These are phyloP conservation scores for Drosophila mulleri DNA, from an alignment of 2,888 invertebrate genomes.

Conservation along the genomic window DNA sequence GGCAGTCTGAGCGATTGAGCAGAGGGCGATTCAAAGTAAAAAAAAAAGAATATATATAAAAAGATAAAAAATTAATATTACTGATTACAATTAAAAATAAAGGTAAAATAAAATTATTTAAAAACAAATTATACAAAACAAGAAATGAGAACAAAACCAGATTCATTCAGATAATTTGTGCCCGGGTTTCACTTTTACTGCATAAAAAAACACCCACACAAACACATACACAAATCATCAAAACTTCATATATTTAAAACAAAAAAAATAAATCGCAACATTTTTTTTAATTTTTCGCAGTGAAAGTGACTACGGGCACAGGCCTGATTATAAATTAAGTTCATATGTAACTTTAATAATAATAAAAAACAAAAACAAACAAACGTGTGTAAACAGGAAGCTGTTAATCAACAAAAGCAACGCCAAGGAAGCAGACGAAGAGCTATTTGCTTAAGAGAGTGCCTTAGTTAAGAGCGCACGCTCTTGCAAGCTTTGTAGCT, in stretches of 20 bases:
- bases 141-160: constrained; percentile 39
- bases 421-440: constrained; percentile 43
- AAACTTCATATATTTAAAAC: constrained; percentile 40
- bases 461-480: constrained; percentile 32
- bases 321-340: constrained; percentile 71
- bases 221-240: constrained; percentile 23
- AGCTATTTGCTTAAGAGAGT: constrained; percentile 26
- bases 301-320: constrained; percentile 52
- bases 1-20: constrained; percentile 22
- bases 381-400: constrained; percentile 46
- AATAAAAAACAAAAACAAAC: constrained; percentile 57
- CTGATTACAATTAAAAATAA: constrained; percentile 73
- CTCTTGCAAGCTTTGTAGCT: constrained; percentile 10
- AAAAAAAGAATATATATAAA: constrained; percentile 40
- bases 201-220: constrained; percentile 3
- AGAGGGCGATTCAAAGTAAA: constrained; percentile 63
- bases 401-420: constrained; percentile 13
- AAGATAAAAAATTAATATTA: constrained; percentile 69
- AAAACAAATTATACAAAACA: constrained; percentile 69
- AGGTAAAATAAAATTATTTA: constrained; percentile 56
- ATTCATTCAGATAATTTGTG: constrained; percentile 59
- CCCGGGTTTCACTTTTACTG: constrained; percentile 53
- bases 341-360: constrained; percentile 80
- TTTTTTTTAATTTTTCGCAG: constrained; percentile 40
- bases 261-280: constrained; percentile 9